Percentiles rank a stretch among this genome's conserved stretches.
Evolutionary conservation across 2,797 vertebrate species (phyloP).

Genomic region (Sus cebifrons): DNA sequence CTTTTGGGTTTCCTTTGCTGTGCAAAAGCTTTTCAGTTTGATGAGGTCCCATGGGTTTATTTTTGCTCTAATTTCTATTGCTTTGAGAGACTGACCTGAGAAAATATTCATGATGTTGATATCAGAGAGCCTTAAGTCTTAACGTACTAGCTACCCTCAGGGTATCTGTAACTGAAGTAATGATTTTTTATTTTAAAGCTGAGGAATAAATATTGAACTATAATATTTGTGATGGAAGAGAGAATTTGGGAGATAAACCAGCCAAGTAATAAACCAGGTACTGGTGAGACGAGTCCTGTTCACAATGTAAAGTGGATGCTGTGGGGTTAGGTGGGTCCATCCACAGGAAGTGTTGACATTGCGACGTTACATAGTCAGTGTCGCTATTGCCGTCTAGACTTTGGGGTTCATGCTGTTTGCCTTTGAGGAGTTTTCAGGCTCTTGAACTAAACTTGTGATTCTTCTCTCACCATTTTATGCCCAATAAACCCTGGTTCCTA

Average conservation of each 20-base stretch:
- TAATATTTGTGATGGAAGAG: slow-evolving; percentile 40
- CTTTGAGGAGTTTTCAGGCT: slow-evolving; percentile 52
- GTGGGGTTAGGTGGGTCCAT: not conserved
- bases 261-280: not conserved
- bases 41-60: no score
- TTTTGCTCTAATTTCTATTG: no score
- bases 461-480: not conserved
- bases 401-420: not conserved
- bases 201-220: slow-evolving; percentile 40
- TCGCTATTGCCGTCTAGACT: not conserved
- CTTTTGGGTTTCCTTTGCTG: no score
- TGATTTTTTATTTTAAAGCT: slow-evolving; percentile 69
- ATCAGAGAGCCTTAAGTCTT: not conserved
- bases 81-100: no score
- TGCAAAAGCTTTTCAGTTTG: no score
- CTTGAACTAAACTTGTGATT: not conserved
- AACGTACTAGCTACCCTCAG: not conserved
- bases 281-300: not conserved
- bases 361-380: rapidly evolving
- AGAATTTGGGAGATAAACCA: slow-evolving; percentile 26
- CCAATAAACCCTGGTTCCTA: not conserved
- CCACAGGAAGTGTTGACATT: not conserved
- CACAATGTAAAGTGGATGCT: not conserved
- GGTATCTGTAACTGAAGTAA: slow-evolving; percentile 45
- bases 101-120: no score